Evolutionary conservation across 2,888 invertebrate species (phyloP), one percentile per base, ranked within the genome.

Genomic region (Drosophila kanekoi): DNA sequence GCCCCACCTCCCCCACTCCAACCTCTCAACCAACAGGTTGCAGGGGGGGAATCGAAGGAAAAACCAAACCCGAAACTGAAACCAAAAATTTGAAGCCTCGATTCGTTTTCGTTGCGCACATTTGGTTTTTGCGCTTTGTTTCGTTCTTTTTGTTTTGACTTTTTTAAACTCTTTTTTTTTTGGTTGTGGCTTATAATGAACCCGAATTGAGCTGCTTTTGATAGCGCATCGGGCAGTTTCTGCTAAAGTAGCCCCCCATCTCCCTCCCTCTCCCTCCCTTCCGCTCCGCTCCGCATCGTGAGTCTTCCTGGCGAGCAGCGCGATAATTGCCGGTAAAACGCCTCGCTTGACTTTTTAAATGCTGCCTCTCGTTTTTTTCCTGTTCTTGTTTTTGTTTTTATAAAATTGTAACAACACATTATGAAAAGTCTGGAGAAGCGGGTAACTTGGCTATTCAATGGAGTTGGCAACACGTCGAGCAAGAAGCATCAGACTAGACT

Each of bases 261-360:
- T 2, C 37, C 5, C 35, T 3, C 38, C 41, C 20, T 18, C 37
- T 38, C 49, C 37, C 4, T 18, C 9, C 41, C 18, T 1, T n/a
- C 32, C n/a, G 9, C 44, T 49, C 28, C 43, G 28, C 44, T 35
- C n/a, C 16, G 28, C 28, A 1, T 1, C 28, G 28, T 8, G 8
- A 38, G 41, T 33, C 62, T 16, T 48, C 23, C 35, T 53, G 40
- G 37, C 72, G 48, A 72, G 59, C 79, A 83, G 79, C 72, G 84
- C 85, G 83, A 89, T 89, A 89, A 89, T 89, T 89, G 88, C 87
- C 81, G 85, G 85, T 87, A 88, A 88, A 89, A 87, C 79, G 88
- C 89, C 87, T 89, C 85, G 85, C 81, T 88, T 87, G 81, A 81
- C 79, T 79, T 82, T 77, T 87, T 87, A 89, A 82, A 82, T 88